These are phyloP conservation scores for Perccottus glenii DNA, from an alignment of 2,113 vertebrate genomes.

Conservation along the genomic window DNA sequence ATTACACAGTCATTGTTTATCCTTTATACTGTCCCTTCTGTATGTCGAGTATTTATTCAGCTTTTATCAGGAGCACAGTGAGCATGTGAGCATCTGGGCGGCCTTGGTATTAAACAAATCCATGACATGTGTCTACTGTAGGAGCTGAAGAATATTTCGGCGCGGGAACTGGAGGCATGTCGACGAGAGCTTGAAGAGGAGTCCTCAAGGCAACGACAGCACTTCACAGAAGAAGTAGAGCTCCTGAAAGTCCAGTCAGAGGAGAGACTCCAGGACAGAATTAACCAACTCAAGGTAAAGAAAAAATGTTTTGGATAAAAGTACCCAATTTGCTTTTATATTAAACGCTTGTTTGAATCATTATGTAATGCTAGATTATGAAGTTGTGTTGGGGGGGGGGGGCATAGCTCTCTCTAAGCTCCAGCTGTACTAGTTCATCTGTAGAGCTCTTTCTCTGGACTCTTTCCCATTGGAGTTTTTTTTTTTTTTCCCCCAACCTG, in stretches of 20 bases:
- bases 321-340: too few relatives aligned
- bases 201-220: slow-evolving; percentile 77
- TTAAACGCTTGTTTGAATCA: slow-evolving; percentile 18
- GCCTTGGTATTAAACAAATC: slow-evolving; percentile 14
- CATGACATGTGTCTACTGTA: slow-evolving; percentile 30
- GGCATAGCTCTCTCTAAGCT: slow-evolving; percentile 47
- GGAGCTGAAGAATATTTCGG: slow-evolving; percentile 72
- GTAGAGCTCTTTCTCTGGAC: slow-evolving; percentile 49
- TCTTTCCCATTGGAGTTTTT: slow-evolving; percentile 65
- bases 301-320: too few relatives aligned
- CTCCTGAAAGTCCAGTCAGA: slow-evolving; percentile 83
- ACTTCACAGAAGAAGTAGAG: slow-evolving; percentile 83
- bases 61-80: neutral
- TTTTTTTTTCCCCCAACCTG: slow-evolving; percentile 67
- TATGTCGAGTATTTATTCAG: slow-evolving; percentile 28
- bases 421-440: slow-evolving; percentile 56
- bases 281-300: slow-evolving; percentile 81
- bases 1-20: slow-evolving; percentile 42
- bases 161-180: slow-evolving; percentile 76
- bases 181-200: slow-evolving; percentile 73
- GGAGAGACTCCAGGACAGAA: slow-evolving; percentile 77
- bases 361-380: slow-evolving; percentile 69
- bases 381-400: slow-evolving; percentile 15
- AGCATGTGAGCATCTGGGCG: slow-evolving; percentile 18
- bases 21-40: slow-evolving; percentile 30